Percentiles rank a stretch among this genome's conserved stretches.
Evolutionary conservation across 2,888 invertebrate species (phyloP).

Genomic region (Entomobrya proxima): DNA sequence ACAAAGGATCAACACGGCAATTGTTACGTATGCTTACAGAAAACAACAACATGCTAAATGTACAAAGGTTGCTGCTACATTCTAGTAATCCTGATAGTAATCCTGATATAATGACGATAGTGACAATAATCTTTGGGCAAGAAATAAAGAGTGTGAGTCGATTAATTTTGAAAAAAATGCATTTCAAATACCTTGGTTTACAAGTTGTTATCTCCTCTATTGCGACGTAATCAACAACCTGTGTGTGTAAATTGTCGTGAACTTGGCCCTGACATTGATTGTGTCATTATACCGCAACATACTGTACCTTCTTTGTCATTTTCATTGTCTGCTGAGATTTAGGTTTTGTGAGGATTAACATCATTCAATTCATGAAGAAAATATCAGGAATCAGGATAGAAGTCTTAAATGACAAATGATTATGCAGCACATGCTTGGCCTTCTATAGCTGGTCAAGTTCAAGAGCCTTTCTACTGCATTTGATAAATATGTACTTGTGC

Average conservation of each 20-base stretch:
- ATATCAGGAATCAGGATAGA: neutral
- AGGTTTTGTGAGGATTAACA: neutral
- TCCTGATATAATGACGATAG: neutral
- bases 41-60: neutral
- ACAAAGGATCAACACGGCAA: neutral
- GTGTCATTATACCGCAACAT: neutral
- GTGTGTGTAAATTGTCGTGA: too few species aligned
- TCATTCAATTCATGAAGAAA: neutral
- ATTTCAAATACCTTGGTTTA: too few species aligned
- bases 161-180: too few species aligned
- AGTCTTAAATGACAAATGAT: neutral
- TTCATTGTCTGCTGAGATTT: neutral
- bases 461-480: constrained; percentile 40
- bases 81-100: neutral
- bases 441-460: constrained; percentile 57
- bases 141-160: too few species aligned
- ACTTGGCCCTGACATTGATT: constrained; percentile 19
- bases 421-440: constrained; percentile 47
- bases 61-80: neutral
- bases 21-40: neutral
- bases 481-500: neutral
- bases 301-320: neutral
- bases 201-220: too few species aligned
- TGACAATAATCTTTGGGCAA: too few species aligned
- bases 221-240: too few species aligned